Percentiles rank a stretch among this genome's conserved stretches.
These are phyloP conservation scores for Kuschelorhynchus macadamiae DNA, from an alignment of 2,888 invertebrate genomes.

Conservation along the genomic window DNA sequence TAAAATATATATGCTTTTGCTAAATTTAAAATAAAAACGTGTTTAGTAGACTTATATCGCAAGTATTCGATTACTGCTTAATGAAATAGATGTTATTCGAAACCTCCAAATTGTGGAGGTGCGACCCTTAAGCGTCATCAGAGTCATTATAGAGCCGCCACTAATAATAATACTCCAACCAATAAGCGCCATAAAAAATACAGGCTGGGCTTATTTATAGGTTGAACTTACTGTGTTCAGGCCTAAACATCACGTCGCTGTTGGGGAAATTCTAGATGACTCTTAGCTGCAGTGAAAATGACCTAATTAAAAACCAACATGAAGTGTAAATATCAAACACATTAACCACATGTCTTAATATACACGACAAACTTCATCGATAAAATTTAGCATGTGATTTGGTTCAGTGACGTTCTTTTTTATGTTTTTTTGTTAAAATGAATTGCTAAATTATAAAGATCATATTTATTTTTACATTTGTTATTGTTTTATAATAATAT, in stretches of 20 bases:
- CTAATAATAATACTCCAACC: too few species aligned
- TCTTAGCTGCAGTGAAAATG: slow-evolving; percentile 34
- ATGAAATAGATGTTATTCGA: too few species aligned
- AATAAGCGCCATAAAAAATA: too few species aligned
- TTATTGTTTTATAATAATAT: not conserved
- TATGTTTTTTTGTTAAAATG: not conserved
- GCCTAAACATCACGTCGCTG: slow-evolving; percentile 19
- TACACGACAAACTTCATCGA: slow-evolving; percentile 43
- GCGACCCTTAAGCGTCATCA: too few species aligned
- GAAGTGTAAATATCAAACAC: slow-evolving; percentile 48
- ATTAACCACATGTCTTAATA: slow-evolving; percentile 52
- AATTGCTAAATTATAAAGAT: not conserved
- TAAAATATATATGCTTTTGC: too few species aligned
- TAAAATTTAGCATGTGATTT: slow-evolving; percentile 31
- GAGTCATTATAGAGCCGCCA: too few species aligned
- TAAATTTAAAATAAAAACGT: too few species aligned
- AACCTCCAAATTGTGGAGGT: too few species aligned
- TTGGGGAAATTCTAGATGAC: slow-evolving; percentile 42
- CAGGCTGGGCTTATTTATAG: slow-evolving; percentile 8
- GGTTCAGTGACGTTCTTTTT: slow-evolving; percentile 17
- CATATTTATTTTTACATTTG: not conserved
- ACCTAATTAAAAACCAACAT: slow-evolving; percentile 50
- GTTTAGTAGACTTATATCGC: too few species aligned
- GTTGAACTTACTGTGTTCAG: slow-evolving; percentile 10
- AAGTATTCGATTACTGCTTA: too few species aligned